Percentiles rank a stretch among this genome's conserved stretches.
Conservation (phyloP, 1,140 invertebrate species). For the Pachyrhynchus sulphureomaculatus region DNA sequence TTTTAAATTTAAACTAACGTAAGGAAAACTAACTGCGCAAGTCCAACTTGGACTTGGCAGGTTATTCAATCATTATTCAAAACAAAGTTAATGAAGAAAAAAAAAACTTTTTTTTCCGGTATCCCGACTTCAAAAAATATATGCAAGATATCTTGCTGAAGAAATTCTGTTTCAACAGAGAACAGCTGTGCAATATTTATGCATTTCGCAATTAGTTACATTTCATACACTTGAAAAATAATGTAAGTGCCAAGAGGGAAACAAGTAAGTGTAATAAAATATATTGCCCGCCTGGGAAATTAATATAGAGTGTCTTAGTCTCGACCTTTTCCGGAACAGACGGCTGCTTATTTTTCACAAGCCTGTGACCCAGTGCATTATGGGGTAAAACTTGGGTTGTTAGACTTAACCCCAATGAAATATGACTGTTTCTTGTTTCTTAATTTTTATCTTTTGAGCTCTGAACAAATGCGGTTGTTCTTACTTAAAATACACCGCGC, state of each 20-base stretch:
- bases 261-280: slow-evolving; percentile 35
- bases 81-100: too few relatives aligned
- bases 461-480: slow-evolving; percentile 26
- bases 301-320: slow-evolving; percentile 35
- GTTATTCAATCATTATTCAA: too few relatives aligned
- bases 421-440: slow-evolving; percentile 32
- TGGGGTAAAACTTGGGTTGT: slow-evolving; percentile 31
- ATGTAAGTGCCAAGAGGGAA: slow-evolving; percentile 26
- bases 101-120: too few relatives aligned
- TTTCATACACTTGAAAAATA: slow-evolving; percentile 33
- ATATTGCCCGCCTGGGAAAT: slow-evolving; percentile 34
- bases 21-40: too few relatives aligned
- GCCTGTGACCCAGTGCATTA: slow-evolving; percentile 33
- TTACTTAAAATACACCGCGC: slow-evolving; percentile 25
- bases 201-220: slow-evolving; percentile 30
- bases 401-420: slow-evolving; percentile 30
- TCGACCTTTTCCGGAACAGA: slow-evolving; percentile 33
- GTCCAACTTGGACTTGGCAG: too few relatives aligned
- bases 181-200: slow-evolving; percentile 28
- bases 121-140: too few relatives aligned
- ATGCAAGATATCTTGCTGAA: too few relatives aligned
- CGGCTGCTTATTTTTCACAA: slow-evolving; percentile 33
- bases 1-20: too few relatives aligned
- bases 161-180: slow-evolving; percentile 10
- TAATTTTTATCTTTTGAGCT: slow-evolving; percentile 34